phyloP scores from a whole-genome alignment of 2,113 vertebrate genomes.

The Manacus vitellinus region DNA sequence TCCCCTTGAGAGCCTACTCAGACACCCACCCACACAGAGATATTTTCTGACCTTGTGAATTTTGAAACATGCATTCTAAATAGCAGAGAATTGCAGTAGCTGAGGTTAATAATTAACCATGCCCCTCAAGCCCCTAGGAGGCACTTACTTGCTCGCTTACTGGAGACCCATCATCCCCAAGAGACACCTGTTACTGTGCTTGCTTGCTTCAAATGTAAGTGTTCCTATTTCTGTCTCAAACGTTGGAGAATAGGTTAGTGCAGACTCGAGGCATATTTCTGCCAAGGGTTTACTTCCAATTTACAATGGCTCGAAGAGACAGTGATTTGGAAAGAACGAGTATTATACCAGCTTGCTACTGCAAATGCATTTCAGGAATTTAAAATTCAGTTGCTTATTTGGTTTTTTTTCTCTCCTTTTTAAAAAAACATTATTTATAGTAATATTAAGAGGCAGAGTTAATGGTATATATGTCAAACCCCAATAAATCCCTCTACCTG shows the following conservation, averaged over 20 bases:
- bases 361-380: not conserved
- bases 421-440: not conserved
- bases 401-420: not conserved
- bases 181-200: slow-evolving; percentile 18
- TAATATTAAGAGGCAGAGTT: not conserved
- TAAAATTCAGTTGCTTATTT: not conserved
- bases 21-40: not conserved
- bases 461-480: not conserved
- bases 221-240: slow-evolving; percentile 35
- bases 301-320: not conserved
- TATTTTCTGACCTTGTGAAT: slow-evolving; percentile 40
- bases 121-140: not conserved
- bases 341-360: not conserved
- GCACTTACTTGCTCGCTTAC: not conserved
- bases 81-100: not conserved
- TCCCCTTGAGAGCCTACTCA: not conserved
- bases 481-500: not conserved
- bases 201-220: slow-evolving; percentile 24
- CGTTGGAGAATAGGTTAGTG: not conserved
- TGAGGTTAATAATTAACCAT: slow-evolving; percentile 35
- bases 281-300: slow-evolving; percentile 21
- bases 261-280: slow-evolving; percentile 3
- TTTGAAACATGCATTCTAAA: slow-evolving; percentile 27
- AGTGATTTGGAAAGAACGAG: not conserved
- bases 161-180: not conserved